phyloP scores from a whole-genome alignment of 2,797 vertebrate species.

The Xenopus petersii region DNA sequence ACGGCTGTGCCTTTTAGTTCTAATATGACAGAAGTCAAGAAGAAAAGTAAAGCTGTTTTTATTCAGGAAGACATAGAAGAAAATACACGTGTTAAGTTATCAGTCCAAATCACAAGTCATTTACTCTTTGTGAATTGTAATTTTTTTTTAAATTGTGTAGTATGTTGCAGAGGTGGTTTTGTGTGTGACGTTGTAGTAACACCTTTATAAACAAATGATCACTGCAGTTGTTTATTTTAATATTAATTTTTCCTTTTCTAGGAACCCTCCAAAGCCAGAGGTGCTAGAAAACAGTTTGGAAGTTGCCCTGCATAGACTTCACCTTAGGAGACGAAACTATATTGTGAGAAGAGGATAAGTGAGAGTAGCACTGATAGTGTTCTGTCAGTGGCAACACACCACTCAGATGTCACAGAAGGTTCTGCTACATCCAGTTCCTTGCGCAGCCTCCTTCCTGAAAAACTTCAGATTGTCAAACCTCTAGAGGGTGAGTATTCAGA shows the following conservation, averaged over 20 bases:
- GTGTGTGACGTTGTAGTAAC: too few relatives aligned
- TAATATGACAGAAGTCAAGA: conserved; percentile 43
- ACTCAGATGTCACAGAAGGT: conserved; percentile 73
- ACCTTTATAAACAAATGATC: neutral
- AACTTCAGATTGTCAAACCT: conserved; percentile 97
- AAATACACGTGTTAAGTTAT: conserved; percentile 37
- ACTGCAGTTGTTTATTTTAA: neutral
- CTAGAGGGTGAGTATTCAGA: conserved; percentile 81
- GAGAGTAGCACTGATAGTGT: conserved; percentile 68
- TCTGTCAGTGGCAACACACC: conserved; percentile 72
- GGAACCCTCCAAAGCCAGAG: conserved; percentile 61
- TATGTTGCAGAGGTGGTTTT: too few relatives aligned
- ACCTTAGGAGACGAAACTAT: conserved; percentile 85
- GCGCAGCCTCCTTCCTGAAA: conserved; percentile 92
- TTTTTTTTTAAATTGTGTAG: too few relatives aligned
- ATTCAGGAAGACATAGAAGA: conserved; percentile 51
- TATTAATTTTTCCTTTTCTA: conserved; percentile 48
- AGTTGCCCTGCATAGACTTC: conserved; percentile 83
- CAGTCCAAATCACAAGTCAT: neutral
- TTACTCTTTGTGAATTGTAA: too few relatives aligned
- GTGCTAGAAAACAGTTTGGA: conserved; percentile 70
- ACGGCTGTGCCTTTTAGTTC: conserved; percentile 85
- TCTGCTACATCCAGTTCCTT: conserved; percentile 71
- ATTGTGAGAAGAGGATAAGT: conserved; percentile 76
- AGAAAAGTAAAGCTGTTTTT: conserved; percentile 28